Evolutionary conservation across 1,140 invertebrate species (phyloP), one percentile per base, ranked within the genome.

Genomic region (Euura lappo): DNA sequence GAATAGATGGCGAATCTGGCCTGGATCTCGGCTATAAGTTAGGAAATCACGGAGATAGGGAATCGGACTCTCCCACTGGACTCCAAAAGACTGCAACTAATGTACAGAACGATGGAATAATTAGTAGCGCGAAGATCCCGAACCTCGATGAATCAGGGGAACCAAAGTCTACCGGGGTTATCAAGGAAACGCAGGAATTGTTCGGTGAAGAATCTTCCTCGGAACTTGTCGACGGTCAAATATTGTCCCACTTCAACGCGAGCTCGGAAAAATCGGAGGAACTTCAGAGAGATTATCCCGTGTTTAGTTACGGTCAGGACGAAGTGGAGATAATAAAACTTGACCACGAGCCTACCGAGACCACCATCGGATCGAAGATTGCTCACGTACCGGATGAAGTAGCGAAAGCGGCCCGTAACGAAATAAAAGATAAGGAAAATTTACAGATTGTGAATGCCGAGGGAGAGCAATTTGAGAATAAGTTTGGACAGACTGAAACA

Each of bases 311-410:
- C 60, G 77, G 78, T 60, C 81, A 86, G 67, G 79, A 75, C 6
- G 81, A 83, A 71, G 78, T 90, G 0, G 87, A 90, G 69, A 89
- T 90, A 10, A 79, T 90, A 5, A 85, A 87, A 67, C 72, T 90
- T 6, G 76, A 83, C 43, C 76, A 80, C n/a, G 77, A 83, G 66
- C 70, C 2, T 67, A 47, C 6, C 44, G 47, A 0, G 64, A 46
- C 2, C 44, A 47, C 1, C 71, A 69, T 44, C 43, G 42, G 64
- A 71, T 51, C 70, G 6, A 75, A 74, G 64, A 44, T 45, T 28
- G 72, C 76, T 5, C 45, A 65, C 71, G n/a, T 72, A 4, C 51
- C 51, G 7, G 3, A 45, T 3, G 13, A 72, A 6, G 13, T 10
- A 71, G 68, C 44, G 28, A 74, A 2, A 70, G 76, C 6, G 74